Percentiles rank a stretch among this genome's conserved stretches.
These are phyloP conservation scores for Spilosoma lubricipeda DNA, from an alignment of 2,888 invertebrate species.

Conservation along the genomic window DNA sequence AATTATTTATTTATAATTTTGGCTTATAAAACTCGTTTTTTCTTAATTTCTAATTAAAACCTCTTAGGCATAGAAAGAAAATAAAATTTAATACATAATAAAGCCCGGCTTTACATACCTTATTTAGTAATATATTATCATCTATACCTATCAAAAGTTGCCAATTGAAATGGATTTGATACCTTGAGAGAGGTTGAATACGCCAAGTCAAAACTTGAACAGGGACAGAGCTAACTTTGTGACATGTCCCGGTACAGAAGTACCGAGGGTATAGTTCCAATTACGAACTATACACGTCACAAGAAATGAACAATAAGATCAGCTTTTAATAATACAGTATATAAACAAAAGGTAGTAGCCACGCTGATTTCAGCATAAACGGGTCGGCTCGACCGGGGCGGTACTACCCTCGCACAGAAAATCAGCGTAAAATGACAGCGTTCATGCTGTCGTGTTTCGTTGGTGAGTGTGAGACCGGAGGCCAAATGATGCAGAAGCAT, in stretches of 20 bases:
- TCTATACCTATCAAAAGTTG: conserved; percentile 58
- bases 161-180: conserved; percentile 59
- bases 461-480: too few species aligned
- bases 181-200: conserved; percentile 45
- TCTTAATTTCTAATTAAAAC: not conserved
- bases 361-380: too few species aligned
- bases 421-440: too few species aligned
- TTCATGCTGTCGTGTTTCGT: too few species aligned
- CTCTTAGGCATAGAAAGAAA: not conserved
- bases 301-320: conserved; percentile 21
- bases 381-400: too few species aligned
- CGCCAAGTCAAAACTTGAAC: conserved; percentile 52
- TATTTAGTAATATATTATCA: conserved; percentile 23
- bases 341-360: too few species aligned
- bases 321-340: not conserved
- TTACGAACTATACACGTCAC: conserved; percentile 20
- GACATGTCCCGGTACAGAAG: conserved; percentile 42
- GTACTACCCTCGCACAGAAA: too few species aligned
- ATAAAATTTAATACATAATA: not conserved
- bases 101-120: too few species aligned
- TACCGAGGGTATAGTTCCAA: conserved; percentile 37
- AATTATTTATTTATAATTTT: too few species aligned
- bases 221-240: conserved; percentile 54
- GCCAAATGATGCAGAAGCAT: too few species aligned
- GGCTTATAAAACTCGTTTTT: too few species aligned